Conservation (phyloP, 1,140 invertebrate genomes). For the Arctopsyche grandis region DNA sequence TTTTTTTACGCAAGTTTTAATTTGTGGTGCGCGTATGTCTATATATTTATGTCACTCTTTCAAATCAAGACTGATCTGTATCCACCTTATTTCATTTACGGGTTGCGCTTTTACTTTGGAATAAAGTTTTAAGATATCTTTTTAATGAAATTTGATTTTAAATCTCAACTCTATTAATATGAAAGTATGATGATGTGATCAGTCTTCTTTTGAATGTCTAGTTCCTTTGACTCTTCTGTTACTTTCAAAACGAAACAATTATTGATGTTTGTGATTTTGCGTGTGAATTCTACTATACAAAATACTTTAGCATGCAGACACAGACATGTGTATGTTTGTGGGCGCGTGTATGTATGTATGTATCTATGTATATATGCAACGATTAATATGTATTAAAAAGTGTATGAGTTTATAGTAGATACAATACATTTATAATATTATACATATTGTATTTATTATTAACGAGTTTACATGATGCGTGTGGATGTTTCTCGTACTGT, state of each 20-base stretch:
- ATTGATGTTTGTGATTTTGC: conserved; percentile 35
- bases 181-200: conserved; percentile 5
- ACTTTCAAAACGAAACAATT: background rate
- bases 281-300: conserved; percentile 44
- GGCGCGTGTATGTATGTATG: background rate
- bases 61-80: conserved; percentile 19
- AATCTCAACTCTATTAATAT: background rate
- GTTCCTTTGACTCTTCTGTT: background rate
- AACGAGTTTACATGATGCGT: conserved; percentile 47
- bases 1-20: conserved; percentile 16
- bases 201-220: conserved; percentile 15
- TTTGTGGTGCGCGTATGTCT: conserved; percentile 11
- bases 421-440: conserved; percentile 46
- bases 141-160: background rate
- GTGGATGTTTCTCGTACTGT: conserved; percentile 21
- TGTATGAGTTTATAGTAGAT: conserved; percentile 46
- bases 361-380: background rate
- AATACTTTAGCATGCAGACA: background rate
- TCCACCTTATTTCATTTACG: background rate
- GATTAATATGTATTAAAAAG: conserved; percentile 12
- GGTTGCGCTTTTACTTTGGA: background rate
- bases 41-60: background rate
- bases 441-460: conserved; percentile 49
- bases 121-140: background rate
- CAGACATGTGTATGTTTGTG: background rate